Evolutionary conservation across 1,140 invertebrate species (phyloP), one percentile per base, ranked within the genome.

Genomic region (Andricus grossulariae): DNA sequence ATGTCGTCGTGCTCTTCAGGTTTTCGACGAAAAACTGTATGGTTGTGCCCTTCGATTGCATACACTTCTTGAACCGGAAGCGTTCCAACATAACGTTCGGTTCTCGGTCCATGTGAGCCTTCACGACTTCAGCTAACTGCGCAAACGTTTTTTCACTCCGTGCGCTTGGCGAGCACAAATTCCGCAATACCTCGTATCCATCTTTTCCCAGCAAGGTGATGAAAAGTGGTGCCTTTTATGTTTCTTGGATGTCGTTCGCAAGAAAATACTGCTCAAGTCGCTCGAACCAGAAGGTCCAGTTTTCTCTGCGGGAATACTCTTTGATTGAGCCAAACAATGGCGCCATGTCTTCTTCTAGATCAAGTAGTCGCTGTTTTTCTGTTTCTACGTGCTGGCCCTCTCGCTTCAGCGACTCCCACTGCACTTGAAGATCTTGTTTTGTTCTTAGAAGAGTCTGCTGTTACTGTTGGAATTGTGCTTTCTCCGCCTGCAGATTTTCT

Each of bases 21-120:
- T 21, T 80, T 52, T 52, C 51, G 11, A 52, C 51, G n/a, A 52
- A 52, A 10, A 11, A 52, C 51, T 52, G n/a, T 52, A 15, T 52
- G 25, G 25, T n/a, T 10, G 15, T 77, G 0, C 73, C 54, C 0
- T 25, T 51, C n/a, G 5, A 0, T 39, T 84, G 82, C 1, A 25
- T 19, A 50, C 77, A 77, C 49, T 80, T 54, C 21, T 84, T 84
- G 39, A 84, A 84, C 21, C 79, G 82, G 45, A 77, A 84, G 0
- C 80, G 32, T 25, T 82, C 79, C 2, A 84, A 16, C 7, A 52
- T 81, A 0, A 32, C 54, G 18, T 73, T 82, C 0, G 75, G 79
- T n/a, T n/a, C 19, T 0, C 77, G 83, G 39, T 84, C 72, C 39
- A 82, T 13, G n/a, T 82, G 83, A 6, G 54, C 15, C 16, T 45